These are phyloP conservation scores for Jacana jacana DNA, from an alignment of 2,113 vertebrate species.

Conservation along the genomic window DNA sequence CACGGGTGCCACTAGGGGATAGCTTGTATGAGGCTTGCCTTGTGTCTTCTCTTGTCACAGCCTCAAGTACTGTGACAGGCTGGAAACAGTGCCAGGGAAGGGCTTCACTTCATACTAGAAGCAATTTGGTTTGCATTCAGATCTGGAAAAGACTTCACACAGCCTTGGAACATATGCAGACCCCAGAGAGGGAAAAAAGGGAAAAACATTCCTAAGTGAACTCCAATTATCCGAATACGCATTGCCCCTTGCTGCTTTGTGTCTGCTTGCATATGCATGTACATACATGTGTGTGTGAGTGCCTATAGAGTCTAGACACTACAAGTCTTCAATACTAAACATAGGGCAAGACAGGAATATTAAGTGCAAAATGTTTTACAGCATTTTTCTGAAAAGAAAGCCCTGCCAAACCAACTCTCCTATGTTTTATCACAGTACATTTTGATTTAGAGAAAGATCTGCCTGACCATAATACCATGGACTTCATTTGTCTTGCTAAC, in stretches of 20 bases:
- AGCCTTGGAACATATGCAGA: not conserved
- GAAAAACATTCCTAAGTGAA: not conserved
- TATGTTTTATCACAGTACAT: not conserved
- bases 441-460: not conserved
- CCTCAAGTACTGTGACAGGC: fast-evolving
- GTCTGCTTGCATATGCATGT: fast-evolving
- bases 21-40: not conserved
- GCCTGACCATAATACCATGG: not conserved
- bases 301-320: not conserved
- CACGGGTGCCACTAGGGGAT: not conserved
- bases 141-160: not conserved
- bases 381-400: not conserved
- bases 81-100: not conserved
- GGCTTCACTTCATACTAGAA: not conserved
- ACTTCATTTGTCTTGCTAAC: not conserved
- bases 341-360: not conserved
- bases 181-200: not conserved
- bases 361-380: not conserved
- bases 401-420: not conserved
- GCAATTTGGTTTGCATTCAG: not conserved
- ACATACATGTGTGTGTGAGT: fast-evolving
- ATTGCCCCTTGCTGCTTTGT: not conserved
- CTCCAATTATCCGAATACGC: not conserved
- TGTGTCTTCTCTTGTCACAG: not conserved
- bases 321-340: not conserved